Evolutionary conservation across 2,797 vertebrate species (phyloP), one percentile per base, ranked within the genome.

Genomic region (Odontamblyopus lacepedii): DNA sequence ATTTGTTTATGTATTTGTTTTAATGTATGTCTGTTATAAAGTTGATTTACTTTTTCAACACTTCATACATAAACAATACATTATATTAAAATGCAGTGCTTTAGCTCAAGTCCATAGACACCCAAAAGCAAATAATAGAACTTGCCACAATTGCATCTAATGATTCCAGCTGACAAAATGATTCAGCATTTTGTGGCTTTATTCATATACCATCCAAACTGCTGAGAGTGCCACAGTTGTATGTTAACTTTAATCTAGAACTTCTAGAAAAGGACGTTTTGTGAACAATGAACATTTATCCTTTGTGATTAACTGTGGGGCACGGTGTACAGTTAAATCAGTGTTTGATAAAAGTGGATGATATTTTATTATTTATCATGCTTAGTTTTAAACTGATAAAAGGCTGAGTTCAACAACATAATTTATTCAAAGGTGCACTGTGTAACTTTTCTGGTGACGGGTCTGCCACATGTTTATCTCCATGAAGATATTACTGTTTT

Each of bases 151-250:
- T 69, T 68, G 74, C 71, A 44, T 29, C 80, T 89, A 78, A 70
- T 80, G 81, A 91, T 88, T 88, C 71, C 77, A 80, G 71, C 75
- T 81, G 80, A 80, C 74, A 78, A 83, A 75, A 83, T 91, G 91
- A 93, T 90, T 90, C 92, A 92, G 91, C 88, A 4, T 71, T 90
- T 87, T 85, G 72, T 77, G 87, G 74, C 87, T 80, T 81, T 76
- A 78, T 87, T 89, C 75, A 82, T 76, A 79, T 29, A 2, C 35
- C 2, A 41, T 56, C 78, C 53, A 69, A 76, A 63, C 38, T 70
- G 30, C 29, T 63, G 63, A 11, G 65, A 63, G 35, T 18, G 15
- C 62, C 53, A 64, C 67, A 72, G 41, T 55, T 67, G 0, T 13
- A 26, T 65, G 67, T 69, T n/a, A 65, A 11, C 19, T 60, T 55